Evolutionary conservation across 2,113 vertebrate species (phyloP).

Genomic region (Pantherophis guttatus): DNA sequence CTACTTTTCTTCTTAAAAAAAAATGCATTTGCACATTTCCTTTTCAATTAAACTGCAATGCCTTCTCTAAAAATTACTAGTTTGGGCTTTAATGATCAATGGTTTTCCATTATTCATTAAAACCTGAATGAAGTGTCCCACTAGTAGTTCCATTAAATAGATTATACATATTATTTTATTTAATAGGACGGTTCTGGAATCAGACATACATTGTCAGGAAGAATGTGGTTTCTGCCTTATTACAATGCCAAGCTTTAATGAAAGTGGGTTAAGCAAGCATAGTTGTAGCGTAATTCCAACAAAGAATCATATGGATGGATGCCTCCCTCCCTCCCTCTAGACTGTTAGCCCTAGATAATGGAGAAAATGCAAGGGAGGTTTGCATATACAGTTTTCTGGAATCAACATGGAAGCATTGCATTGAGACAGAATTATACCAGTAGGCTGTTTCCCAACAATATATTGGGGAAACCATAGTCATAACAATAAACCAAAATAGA

Average conservation of each 20-base stretch:
- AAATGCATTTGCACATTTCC: not conserved
- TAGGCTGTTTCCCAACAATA: not conserved
- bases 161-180: conserved; percentile 6
- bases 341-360: not conserved
- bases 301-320: not conserved
- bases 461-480: not conserved
- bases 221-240: not conserved
- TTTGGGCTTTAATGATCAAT: conserved; percentile 1
- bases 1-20: not conserved
- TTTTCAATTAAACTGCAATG: conserved; percentile 42
- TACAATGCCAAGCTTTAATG: not conserved
- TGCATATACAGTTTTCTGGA: not conserved
- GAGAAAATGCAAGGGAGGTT: not conserved
- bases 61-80: conserved; percentile 15
- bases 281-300: not conserved
- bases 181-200: not conserved
- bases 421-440: not conserved
- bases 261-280: not conserved
- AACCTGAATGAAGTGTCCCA: not conserved
- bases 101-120: not conserved
- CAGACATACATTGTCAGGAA: not conserved
- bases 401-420: not conserved
- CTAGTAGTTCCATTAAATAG: not conserved
- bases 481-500: not conserved
- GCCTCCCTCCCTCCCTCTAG: not conserved